Conservation (phyloP, 2,888 invertebrate species). For the Ormyrus rosae region DNA sequence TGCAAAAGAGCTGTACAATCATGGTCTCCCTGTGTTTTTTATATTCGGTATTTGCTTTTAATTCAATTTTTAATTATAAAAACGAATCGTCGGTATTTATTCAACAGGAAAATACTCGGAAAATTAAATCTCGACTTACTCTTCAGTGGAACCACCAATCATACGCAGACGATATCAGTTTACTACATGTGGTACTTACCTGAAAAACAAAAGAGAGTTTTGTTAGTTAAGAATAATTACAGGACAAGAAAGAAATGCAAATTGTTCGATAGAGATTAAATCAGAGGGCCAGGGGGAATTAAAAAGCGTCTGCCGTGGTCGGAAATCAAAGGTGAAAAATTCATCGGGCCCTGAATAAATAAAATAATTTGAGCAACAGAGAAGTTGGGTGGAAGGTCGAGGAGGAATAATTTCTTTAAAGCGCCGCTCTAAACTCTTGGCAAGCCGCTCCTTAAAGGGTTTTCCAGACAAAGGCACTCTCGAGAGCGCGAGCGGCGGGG, state of each 20-base stretch:
- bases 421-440: background rate
- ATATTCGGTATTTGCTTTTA: constrained; percentile 25
- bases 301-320: no score
- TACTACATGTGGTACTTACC: constrained; percentile 41
- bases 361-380: background rate
- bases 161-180: background rate
- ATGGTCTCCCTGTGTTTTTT: constrained; percentile 5
- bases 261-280: no score
- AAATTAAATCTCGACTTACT: constrained; percentile 23
- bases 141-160: background rate
- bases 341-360: background rate
- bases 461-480: background rate
- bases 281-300: no score
- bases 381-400: background rate
- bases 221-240: no score
- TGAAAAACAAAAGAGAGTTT: constrained; percentile 34
- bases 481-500: background rate
- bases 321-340: no score
- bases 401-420: background rate
- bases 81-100: background rate
- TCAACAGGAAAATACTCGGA: background rate
- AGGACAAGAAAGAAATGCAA: no score
- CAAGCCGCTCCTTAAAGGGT: background rate
- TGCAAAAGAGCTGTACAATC: background rate
- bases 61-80: constrained; percentile 37